A percentile compares a stretch with the other conserved stretches of the same genome.
These are phyloP conservation scores for Amblyjoppa proteus DNA, from an alignment of 2,888 invertebrate species.

Conservation along the genomic window DNA sequence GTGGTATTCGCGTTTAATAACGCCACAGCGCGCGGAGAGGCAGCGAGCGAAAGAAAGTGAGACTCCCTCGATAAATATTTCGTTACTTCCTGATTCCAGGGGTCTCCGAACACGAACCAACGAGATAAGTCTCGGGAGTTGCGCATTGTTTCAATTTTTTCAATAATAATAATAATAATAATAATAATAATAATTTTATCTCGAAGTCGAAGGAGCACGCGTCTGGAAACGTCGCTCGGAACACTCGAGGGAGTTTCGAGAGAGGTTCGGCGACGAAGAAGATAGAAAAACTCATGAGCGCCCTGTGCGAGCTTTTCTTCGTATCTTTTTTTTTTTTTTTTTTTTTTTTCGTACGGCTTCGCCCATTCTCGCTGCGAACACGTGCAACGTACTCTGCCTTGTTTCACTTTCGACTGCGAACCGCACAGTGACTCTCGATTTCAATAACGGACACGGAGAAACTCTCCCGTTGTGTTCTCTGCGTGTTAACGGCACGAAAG, in stretches of 20 bases:
- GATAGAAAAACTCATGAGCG: slow-evolving; percentile 7
- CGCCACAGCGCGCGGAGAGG: slow-evolving; percentile 25
- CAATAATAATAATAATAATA: no score
- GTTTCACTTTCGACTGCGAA: neutral
- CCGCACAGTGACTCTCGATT: slow-evolving; percentile 3
- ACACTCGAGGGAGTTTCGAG: neutral
- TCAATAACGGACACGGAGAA: slow-evolving; percentile 1
- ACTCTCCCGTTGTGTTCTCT: neutral
- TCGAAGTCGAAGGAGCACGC: slow-evolving; percentile 24
- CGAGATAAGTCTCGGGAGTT: slow-evolving; percentile 3
- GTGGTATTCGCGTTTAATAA: slow-evolving; percentile 56
- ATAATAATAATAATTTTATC: slow-evolving; percentile 22
- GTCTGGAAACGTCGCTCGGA: slow-evolving; percentile 20
- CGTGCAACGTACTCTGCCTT: neutral
- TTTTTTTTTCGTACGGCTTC: neutral
- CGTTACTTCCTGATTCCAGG: slow-evolving; percentile 61
- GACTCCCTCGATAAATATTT: slow-evolving; percentile 62
- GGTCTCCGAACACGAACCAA: slow-evolving; percentile 24
- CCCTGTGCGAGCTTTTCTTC: slow-evolving; percentile 21
- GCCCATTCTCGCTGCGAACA: slow-evolving; percentile 16
- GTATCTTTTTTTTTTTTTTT: slow-evolving; percentile 10
- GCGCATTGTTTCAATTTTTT: slow-evolving; percentile 46
- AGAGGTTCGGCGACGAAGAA: neutral
- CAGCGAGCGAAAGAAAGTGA: slow-evolving; percentile 36
- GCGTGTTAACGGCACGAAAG: neutral